Evolutionary conservation across 1,140 invertebrate species (phyloP).

Genomic region (Mercenaria mercenaria): DNA sequence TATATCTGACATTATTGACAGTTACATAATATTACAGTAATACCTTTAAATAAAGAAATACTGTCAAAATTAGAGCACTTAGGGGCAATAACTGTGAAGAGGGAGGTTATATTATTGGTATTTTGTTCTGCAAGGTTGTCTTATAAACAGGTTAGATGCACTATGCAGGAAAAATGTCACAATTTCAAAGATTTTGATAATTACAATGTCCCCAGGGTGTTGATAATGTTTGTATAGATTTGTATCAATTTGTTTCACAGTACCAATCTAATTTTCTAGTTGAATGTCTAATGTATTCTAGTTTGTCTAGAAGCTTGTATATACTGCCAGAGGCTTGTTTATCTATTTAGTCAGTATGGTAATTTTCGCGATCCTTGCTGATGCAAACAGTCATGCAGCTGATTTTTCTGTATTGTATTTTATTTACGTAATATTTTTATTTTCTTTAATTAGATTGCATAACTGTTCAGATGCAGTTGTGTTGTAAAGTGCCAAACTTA

Average conservation of each 20-base stretch:
- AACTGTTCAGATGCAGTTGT: no score
- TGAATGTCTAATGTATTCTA: conserved; percentile 5
- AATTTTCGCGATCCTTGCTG: no score
- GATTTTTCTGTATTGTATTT: no score
- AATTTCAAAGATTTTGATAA: background rate
- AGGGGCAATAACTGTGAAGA: background rate
- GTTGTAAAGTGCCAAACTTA: no score
- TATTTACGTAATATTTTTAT: no score
- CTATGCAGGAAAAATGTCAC: background rate
- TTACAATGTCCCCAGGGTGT: background rate
- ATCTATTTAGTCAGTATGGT: no score
- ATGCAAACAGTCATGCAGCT: no score
- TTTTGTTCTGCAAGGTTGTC: background rate
- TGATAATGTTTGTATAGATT: background rate
- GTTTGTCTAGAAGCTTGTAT: background rate
- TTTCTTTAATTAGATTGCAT: no score
- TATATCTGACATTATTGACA: background rate
- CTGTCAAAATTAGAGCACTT: background rate
- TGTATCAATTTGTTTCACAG: conserved; percentile 7
- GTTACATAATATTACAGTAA: background rate
- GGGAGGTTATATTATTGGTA: background rate
- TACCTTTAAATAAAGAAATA: no score
- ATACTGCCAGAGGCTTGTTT: background rate
- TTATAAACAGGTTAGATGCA: no score
- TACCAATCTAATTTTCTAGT: background rate